Base-by-base conservation (phyloP, 2,797 vertebrate species). In the Lemur catta region DNA sequence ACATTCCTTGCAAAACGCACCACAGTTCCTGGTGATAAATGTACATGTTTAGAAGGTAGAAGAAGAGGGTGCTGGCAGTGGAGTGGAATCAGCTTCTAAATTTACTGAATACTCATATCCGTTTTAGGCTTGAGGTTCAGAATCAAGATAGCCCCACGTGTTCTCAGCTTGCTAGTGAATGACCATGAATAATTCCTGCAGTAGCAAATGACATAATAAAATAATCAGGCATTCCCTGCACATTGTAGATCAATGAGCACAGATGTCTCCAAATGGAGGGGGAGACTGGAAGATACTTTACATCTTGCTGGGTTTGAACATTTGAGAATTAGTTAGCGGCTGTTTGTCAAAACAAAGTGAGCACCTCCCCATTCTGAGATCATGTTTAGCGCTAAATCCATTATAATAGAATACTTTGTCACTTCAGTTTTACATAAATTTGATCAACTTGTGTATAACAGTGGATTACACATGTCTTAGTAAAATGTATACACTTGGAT, bases 171-270 rank as follows among this genome's bases (percentile, higher is more conserved):
- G 84, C 91, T 96, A 89, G 96, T 85, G 81, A 95, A 95, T 26
- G 22, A 38, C 89, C 87, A 97, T 97, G 85, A 98, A 98, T 97
- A 98, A 98, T 98, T 98, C 87, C 97, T 93, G 93, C 5, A 1
- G 79, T 97, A 97, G 96, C 88, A 97, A 98, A 94, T 97, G 88
- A 74, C 91, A 96, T 85, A 90, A 95, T 85, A 79, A 96, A 98
- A 98, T 96, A 97, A 98, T 96, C 94, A 95, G 93, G n/a, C 43
- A 72, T 94, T 87, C 98, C 85, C 41, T 89, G 75, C 33, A 55
- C 93, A 48, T 75, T 75, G 74, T 96, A 61, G 75, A 67, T 84
- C 78, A 59, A 35, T 63, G 46, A 91, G 33, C 89, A 38, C 89
- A 93, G 91, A 91, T 81, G 94, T 91, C 82, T 93, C 88, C 22